Evolutionary conservation across 2,888 invertebrate species (phyloP).

Genomic region (Cerastoderma edule): DNA sequence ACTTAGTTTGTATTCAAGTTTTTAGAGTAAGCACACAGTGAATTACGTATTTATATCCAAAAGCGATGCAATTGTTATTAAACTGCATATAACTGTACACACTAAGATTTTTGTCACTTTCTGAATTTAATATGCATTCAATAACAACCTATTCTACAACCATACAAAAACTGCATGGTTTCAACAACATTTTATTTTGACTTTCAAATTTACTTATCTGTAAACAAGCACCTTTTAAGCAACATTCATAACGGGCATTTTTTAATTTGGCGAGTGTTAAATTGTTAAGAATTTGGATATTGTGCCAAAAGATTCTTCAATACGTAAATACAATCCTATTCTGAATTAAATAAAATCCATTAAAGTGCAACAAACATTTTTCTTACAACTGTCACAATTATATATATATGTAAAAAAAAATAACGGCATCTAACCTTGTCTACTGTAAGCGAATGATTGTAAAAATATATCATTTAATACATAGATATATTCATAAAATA

Average conservation of each 20-base stretch:
- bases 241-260: background rate
- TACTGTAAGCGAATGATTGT: slow-evolving; percentile 17
- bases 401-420: background rate
- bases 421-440: slow-evolving; percentile 1
- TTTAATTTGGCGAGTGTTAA: background rate
- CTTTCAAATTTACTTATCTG: no score
- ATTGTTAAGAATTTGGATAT: background rate
- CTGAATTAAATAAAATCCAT: background rate
- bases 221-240: no score
- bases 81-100: no score
- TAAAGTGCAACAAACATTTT: background rate
- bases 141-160: no score
- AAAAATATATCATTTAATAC: slow-evolving; percentile 26
- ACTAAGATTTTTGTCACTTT: no score
- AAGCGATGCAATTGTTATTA: no score
- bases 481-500: slow-evolving; percentile 28
- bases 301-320: background rate
- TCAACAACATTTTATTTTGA: no score
- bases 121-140: no score
- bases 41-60: no score
- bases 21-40: no score
- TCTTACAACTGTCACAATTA: background rate
- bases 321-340: background rate
- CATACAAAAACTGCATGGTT: no score
- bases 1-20: no score